These are phyloP conservation scores for Malacoctenus gilli DNA, from an alignment of 2,797 vertebrate species.

Conservation along the genomic window DNA sequence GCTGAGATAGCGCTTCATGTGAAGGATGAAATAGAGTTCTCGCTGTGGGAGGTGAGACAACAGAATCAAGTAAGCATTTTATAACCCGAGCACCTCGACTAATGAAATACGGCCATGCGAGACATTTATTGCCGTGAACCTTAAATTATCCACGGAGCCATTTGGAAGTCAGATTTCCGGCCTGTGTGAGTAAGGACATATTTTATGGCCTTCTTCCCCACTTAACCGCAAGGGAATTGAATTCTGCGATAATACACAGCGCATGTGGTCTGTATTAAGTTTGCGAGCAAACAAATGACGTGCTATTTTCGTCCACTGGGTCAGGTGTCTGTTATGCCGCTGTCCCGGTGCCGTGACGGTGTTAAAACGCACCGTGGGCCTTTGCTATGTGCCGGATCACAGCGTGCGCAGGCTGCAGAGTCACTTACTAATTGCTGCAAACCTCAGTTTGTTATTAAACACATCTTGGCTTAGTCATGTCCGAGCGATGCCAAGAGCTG, in stretches of 20 bases:
- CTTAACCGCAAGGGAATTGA: slow-evolving; percentile 47
- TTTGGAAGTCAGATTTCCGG: slow-evolving; percentile 69
- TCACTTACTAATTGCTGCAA: slow-evolving; percentile 10
- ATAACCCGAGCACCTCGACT: slow-evolving; percentile 50
- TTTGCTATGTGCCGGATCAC: slow-evolving; percentile 25
- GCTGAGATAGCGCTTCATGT: slow-evolving; percentile 42
- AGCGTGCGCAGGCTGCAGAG: slow-evolving; percentile 2
- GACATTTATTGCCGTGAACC: slow-evolving; percentile 66
- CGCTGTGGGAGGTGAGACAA: slow-evolving; percentile 71
- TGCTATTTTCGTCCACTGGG: slow-evolving; percentile 45
- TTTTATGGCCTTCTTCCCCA: slow-evolving; percentile 53
- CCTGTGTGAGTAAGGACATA: slow-evolving; percentile 37
- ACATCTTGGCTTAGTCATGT: slow-evolving; percentile 19
- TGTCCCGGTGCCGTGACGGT: slow-evolving; percentile 24
- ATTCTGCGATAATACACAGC: slow-evolving; percentile 47
- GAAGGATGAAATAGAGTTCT: slow-evolving; percentile 54
- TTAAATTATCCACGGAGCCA: slow-evolving; percentile 66
- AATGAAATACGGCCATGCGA: slow-evolving; percentile 67
- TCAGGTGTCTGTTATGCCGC: slow-evolving; percentile 44
- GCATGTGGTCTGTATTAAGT: slow-evolving; percentile 53
- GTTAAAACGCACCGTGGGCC: slow-evolving; percentile 22
- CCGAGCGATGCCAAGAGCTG: slow-evolving; percentile 17
- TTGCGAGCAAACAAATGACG: slow-evolving; percentile 57
- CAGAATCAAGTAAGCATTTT: slow-evolving; percentile 62
- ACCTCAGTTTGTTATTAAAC: slow-evolving; percentile 33